A percentile compares a stretch with the other conserved stretches of the same genome.
Conservation (phyloP, 2,797 vertebrate species). For the Syngnathus rostellatus region DNA sequence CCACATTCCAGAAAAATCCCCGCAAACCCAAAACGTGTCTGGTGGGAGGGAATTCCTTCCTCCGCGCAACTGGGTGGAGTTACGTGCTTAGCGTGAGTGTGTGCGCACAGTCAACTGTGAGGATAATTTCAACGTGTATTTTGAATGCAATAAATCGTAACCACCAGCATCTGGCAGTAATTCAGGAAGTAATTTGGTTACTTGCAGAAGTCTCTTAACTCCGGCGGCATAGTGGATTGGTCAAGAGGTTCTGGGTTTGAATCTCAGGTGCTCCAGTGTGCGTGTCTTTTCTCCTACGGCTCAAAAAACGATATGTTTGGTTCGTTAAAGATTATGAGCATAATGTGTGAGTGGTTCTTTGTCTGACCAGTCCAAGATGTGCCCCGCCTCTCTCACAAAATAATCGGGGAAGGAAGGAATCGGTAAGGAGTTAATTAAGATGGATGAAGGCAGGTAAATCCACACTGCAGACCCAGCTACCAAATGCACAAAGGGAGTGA, state of each 20-base stretch:
- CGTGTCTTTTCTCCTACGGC: neutral
- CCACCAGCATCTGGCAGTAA: neutral
- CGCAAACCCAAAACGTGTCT: slow-evolving; percentile 8
- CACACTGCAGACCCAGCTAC: no score
- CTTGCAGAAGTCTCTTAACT: neutral
- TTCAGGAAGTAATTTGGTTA: neutral
- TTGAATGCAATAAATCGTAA: slow-evolving; percentile 10
- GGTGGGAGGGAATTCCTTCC: slow-evolving; percentile 36
- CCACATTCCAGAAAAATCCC: slow-evolving; percentile 46
- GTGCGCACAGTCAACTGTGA: slow-evolving; percentile 5
- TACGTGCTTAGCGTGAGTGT: slow-evolving; percentile 7
- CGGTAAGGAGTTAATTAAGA: no score
- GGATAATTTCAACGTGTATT: neutral
- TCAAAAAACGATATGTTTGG: neutral
- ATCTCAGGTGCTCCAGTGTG: neutral
- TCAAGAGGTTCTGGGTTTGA: neutral
- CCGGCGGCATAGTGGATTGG: neutral
- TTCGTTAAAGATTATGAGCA: neutral
- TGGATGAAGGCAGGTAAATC: no score
- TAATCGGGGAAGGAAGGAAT: no score
- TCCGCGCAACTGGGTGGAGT: slow-evolving; percentile 44
- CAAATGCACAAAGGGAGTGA: no score
- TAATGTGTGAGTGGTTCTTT: neutral
- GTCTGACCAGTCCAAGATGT: neutral
- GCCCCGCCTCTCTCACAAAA: no score